A percentile compares a stretch with the other conserved stretches of the same genome.
Evolutionary conservation across 2,113 vertebrate genomes (phyloP).

Genomic region (Mystacornis crossleyi): DNA sequence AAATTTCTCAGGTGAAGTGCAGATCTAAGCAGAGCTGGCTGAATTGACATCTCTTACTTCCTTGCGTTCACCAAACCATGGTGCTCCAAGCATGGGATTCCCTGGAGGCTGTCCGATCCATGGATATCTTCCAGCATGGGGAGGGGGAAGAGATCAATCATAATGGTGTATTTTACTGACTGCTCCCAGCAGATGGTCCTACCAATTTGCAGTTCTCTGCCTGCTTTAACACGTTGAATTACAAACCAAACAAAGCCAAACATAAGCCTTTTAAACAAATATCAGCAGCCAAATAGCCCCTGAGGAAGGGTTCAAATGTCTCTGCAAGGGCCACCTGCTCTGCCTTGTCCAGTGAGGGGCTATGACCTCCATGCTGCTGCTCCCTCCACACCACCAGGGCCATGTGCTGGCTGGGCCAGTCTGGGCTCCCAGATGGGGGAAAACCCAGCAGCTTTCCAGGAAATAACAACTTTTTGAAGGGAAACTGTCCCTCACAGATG

Average conservation of each 20-base stretch:
- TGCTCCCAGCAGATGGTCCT: conserved; percentile 44
- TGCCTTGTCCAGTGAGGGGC: background rate
- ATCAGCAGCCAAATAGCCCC: background rate
- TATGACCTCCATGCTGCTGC: accelerated
- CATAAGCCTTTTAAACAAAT: conserved; percentile 8
- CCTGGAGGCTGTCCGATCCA: background rate
- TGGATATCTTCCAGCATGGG: accelerated
- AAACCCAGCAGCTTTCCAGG: background rate
- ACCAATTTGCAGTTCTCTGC: conserved; percentile 25
- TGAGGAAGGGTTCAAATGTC: background rate
- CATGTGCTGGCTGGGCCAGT: background rate
- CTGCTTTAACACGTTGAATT: conserved; percentile 46
- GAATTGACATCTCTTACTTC: background rate
- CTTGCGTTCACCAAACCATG: background rate
- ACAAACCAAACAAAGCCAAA: conserved; percentile 36
- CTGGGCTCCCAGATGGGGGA: background rate
- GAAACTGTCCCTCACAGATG: background rate
- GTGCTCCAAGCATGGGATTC: background rate
- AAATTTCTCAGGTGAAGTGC: background rate
- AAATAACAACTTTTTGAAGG: background rate
- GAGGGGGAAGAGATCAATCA: conserved; percentile 17
- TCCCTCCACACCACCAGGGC: accelerated
- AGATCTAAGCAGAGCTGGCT: background rate
- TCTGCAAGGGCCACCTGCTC: background rate
- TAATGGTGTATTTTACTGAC: background rate